These are phyloP conservation scores for Phyllopteryx taeniolatus DNA, from an alignment of 2,113 vertebrate species.

Conservation along the genomic window DNA sequence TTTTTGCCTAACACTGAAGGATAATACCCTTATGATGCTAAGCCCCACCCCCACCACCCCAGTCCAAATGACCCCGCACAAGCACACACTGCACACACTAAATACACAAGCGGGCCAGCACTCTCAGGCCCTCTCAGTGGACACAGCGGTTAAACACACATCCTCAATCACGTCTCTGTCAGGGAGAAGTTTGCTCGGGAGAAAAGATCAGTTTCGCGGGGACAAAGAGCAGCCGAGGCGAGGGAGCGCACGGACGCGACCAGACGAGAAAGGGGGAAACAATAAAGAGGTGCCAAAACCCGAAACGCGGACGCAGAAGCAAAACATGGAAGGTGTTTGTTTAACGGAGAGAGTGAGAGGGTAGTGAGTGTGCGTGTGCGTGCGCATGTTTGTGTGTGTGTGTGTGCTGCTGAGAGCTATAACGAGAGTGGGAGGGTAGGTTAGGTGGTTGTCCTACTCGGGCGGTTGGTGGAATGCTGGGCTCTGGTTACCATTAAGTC, in stretches of 20 bases:
- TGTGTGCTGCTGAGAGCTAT: slow-evolving; percentile 19
- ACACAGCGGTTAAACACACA: slow-evolving; percentile 75
- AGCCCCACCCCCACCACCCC: slow-evolving; percentile 6
- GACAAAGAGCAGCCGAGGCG: slow-evolving; percentile 15
- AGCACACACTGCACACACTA: slow-evolving; percentile 27
- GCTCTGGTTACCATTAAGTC: slow-evolving; percentile 69
- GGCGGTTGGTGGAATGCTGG: slow-evolving; percentile 59
- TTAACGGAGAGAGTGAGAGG: slow-evolving; percentile 7
- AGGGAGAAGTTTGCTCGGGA: slow-evolving; percentile 52
- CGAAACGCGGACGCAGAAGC: slow-evolving; percentile 18
- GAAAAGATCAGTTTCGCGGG: slow-evolving; percentile 47
- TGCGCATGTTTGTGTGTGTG: neutral
- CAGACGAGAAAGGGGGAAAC: slow-evolving; percentile 4
- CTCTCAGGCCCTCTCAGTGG: slow-evolving; percentile 65
- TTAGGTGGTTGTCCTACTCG: slow-evolving; percentile 46
- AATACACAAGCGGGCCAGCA: slow-evolving; percentile 46
- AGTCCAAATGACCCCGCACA: slow-evolving; percentile 43
- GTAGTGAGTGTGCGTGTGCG: slow-evolving; percentile 7
- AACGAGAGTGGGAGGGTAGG: slow-evolving; percentile 33
- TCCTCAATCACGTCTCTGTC: slow-evolving; percentile 74
- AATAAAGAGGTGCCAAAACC: slow-evolving; percentile 24
- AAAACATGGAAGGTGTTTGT: slow-evolving; percentile 13
- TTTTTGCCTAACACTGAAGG: slow-evolving; percentile 41
- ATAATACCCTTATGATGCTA: slow-evolving; percentile 51
- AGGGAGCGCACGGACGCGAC: slow-evolving; percentile 13